These are phyloP conservation scores for Luscinia luscinia DNA, from an alignment of 2,797 vertebrate species.

Conservation along the genomic window DNA sequence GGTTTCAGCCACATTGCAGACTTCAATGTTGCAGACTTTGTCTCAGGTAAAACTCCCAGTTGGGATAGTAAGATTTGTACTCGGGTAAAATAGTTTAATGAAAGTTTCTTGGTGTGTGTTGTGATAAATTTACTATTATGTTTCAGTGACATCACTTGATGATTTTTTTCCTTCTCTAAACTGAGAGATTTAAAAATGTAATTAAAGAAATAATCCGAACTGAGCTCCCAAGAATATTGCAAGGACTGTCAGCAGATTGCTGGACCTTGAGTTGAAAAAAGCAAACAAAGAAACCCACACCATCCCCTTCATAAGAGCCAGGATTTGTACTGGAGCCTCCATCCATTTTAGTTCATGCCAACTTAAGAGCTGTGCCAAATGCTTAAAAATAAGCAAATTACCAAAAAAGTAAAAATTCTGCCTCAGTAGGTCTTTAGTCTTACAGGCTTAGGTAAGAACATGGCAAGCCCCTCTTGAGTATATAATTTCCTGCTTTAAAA, in stretches of 20 bases:
- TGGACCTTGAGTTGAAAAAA: background rate
- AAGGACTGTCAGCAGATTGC: background rate
- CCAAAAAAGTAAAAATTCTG: background rate
- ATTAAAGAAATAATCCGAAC: background rate
- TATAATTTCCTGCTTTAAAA: slow-evolving; percentile 30
- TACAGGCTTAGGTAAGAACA: slow-evolving; percentile 21
- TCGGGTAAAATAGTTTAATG: slow-evolving; percentile 3
- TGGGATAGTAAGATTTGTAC: slow-evolving; percentile 10
- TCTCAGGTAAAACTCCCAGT: slow-evolving; percentile 43
- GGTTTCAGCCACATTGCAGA: background rate
- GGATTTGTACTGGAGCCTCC: background rate
- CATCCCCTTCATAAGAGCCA: background rate
- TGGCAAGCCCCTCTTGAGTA: background rate
- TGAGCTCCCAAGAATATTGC: background rate
- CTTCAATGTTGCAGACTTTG: slow-evolving; percentile 2
- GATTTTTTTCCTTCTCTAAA: background rate
- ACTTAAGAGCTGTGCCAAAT: background rate
- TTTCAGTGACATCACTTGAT: slow-evolving; percentile 23
- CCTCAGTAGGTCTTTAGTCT: background rate
- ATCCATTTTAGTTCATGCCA: background rate
- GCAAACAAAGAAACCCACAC: background rate
- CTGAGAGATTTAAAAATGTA: background rate
- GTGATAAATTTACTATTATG: background rate
- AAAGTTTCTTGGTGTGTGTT: slow-evolving; percentile 16
- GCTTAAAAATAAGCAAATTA: slow-evolving; percentile 1